These are phyloP conservation scores for Triplophysa bombifrons DNA, from an alignment of 2,797 vertebrate species.

Conservation along the genomic window DNA sequence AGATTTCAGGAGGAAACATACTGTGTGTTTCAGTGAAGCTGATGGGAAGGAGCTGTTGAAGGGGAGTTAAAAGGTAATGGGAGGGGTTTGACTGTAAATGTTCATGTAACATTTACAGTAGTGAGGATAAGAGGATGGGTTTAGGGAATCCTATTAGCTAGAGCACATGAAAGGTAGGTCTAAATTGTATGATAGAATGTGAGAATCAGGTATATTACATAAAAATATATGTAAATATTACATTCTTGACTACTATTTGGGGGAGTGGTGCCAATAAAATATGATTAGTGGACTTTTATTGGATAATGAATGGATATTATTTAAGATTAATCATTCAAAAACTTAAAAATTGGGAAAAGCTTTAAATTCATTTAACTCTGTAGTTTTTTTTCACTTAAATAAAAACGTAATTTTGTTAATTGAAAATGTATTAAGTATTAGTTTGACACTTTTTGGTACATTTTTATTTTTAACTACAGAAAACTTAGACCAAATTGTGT, in stretches of 20 bases:
- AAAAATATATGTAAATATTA: slow-evolving; percentile 18
- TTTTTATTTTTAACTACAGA: not conserved
- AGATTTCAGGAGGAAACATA: slow-evolving; percentile 39
- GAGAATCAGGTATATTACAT: not conserved
- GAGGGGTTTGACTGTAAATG: slow-evolving; percentile 58
- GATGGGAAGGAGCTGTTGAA: slow-evolving; percentile 53
- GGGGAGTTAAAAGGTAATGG: slow-evolving; percentile 61
- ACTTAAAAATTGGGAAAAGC: no score
- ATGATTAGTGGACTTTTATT: no score
- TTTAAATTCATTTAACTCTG: not conserved
- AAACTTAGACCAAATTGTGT: not conserved
- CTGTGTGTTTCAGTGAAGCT: slow-evolving; percentile 50
- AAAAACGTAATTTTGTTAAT: not conserved
- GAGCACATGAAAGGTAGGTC: slow-evolving; percentile 71
- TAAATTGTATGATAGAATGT: slow-evolving; percentile 63
- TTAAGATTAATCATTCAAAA: no score
- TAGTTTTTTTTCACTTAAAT: not conserved
- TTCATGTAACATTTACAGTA: slow-evolving; percentile 47
- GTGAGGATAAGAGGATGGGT: slow-evolving; percentile 38
- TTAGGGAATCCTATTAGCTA: slow-evolving; percentile 76
- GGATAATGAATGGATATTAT: no score
- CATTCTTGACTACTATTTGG: not conserved
- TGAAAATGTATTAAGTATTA: no score
- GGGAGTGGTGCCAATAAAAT: no score
- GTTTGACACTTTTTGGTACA: not conserved